Evolutionary conservation across 2,888 invertebrate genomes (phyloP), one percentile per base, ranked within the genome.

Genomic region (Drosophila colorata): DNA sequence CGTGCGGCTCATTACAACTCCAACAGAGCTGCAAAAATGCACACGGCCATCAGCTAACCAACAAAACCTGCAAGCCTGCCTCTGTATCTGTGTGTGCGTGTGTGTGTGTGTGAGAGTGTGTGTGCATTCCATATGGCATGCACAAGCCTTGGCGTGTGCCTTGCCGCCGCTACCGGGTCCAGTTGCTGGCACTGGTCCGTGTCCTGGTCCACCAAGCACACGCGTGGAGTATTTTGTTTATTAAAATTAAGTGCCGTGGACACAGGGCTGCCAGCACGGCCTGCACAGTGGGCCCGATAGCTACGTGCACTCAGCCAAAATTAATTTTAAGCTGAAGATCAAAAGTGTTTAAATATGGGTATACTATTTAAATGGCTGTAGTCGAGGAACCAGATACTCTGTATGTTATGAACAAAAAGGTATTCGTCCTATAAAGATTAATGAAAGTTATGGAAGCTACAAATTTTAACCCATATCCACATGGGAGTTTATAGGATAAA

Each of bases 1-100:
- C 83, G 71, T 74, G 83, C 83, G 87, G 74, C 87, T 83, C 83
- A 88, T 83, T 88, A 83, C 83, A 83, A 86, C 88, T 78, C 68
- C 69, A 79, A 46, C 70, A 51, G 71, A 69, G 73, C 74, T 46
- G 73, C 69, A 69, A 82, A 74, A 53, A 61, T 58, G 61, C 59
- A 67, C 65, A 63, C 51, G 9, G 20, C 20, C 20, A 20, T 2
- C 20, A 20, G 20, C 20, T 20, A 43, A 23, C 23, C 16, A 16
- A 46, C 43, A 35, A 51, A 43, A 40, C 33, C 16, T 31, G 9
- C 31, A 38, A n/a, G n/a, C n/a, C n/a, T n/a, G n/a, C n/a, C n/a
- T n/a, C n/a, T n/a, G n/a, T n/a, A n/a, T n/a, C n/a, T 47, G 14
- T 16, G 16, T 35, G 52, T 20, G 11, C n/a, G 16, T 38, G 8